Percentiles rank a stretch among this genome's conserved stretches.
These are phyloP conservation scores for Hydrolagus colliei DNA, from an alignment of 2,797 vertebrate species.

Conservation along the genomic window DNA sequence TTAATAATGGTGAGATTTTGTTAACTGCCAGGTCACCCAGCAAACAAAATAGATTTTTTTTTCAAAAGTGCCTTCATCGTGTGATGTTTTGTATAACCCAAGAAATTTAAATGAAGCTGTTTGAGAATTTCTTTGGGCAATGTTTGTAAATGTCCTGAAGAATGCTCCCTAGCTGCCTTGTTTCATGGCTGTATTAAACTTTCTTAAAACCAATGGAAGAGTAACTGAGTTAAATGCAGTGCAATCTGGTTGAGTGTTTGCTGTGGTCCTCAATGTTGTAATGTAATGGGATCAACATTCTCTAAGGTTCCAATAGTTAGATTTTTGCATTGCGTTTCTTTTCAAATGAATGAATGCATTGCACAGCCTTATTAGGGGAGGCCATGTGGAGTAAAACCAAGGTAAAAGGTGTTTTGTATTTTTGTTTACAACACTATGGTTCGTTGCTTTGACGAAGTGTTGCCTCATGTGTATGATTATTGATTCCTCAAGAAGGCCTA, in stretches of 20 bases:
- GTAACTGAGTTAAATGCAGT: neutral
- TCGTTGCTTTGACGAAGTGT: no score
- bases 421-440: no score
- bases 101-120: no score
- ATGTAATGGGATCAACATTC: neutral
- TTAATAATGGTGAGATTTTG: neutral
- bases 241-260: neutral
- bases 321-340: no score
- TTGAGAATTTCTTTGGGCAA: neutral
- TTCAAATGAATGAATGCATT: no score
- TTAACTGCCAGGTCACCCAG: constrained; percentile 11
- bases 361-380: no score
- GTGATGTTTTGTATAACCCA: constrained; percentile 7
- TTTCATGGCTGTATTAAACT: neutral
- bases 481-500: no score
- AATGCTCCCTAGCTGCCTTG: neutral
- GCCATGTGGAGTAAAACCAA: no score
- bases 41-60: constrained; percentile 5
- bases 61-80: constrained; percentile 29
- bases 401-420: no score
- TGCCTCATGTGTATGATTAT: no score
- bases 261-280: neutral
- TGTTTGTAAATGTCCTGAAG: neutral
- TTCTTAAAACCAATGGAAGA: neutral
- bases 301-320: no score